Evolutionary conservation across 2,113 vertebrate species (phyloP).

Genomic region (Ictidomys tridecemlineatus): DNA sequence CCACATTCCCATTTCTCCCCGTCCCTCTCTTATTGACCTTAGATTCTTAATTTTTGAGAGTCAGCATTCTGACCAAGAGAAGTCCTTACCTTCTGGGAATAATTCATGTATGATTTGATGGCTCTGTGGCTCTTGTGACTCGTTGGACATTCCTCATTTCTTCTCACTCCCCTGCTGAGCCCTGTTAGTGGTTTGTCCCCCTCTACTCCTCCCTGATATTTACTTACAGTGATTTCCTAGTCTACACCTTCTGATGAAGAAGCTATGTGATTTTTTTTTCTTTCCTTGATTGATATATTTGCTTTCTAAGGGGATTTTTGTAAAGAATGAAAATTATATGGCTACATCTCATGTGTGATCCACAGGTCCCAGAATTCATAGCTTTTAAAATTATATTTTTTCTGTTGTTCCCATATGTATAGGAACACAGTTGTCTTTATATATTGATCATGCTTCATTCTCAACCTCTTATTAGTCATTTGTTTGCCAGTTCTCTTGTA

Average conservation of each 20-base stretch:
- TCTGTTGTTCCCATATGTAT: not conserved
- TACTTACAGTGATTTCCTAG: not conserved
- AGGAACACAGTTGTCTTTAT: not conserved
- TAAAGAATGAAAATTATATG: not conserved
- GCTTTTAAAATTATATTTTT: conserved; percentile 9
- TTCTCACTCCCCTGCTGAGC: not conserved
- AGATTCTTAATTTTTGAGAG: not conserved
- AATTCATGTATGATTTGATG: not conserved
- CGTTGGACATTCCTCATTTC: not conserved
- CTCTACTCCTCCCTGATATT: not conserved
- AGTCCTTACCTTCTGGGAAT: not conserved
- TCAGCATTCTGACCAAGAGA: not conserved
- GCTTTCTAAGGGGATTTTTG: not conserved
- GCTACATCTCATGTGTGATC: not conserved
- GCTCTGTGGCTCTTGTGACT: not conserved
- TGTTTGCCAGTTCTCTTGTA: not conserved
- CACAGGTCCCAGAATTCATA: not conserved
- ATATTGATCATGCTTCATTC: not conserved
- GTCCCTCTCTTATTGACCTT: not conserved
- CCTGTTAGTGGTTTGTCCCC: not conserved
- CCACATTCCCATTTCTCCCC: too few species aligned
- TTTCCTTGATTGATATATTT: not conserved
- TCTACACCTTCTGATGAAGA: not conserved
- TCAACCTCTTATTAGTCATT: not conserved
- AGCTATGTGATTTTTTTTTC: not conserved